Conservation (phyloP, 2,797 vertebrate species). For the Betta splendens region DNA sequence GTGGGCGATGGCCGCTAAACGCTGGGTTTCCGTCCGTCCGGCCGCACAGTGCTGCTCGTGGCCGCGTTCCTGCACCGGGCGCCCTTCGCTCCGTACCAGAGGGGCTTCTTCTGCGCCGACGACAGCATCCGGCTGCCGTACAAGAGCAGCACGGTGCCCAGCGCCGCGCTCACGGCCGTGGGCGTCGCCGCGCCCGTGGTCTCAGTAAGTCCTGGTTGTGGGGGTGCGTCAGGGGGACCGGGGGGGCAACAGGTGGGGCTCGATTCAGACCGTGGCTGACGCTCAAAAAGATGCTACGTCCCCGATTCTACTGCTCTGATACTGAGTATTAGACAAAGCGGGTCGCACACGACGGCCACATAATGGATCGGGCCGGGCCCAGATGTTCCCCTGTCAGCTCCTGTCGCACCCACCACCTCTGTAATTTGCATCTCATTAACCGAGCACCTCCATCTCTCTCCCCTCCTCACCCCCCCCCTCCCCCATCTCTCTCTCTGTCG, state of each 20-base stretch:
- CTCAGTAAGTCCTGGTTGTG: slow-evolving; percentile 87
- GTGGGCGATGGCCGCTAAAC: too few relatives aligned
- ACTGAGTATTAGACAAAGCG: slow-evolving; percentile 25
- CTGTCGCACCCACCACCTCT: slow-evolving; percentile 67
- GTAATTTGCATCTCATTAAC: slow-evolving; percentile 70
- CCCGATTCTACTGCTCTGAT: not conserved
- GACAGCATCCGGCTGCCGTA: slow-evolving; percentile 75
- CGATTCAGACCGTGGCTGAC: slow-evolving; percentile 42
- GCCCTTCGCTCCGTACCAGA: slow-evolving; percentile 73
- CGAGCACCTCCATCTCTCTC: slow-evolving; percentile 65
- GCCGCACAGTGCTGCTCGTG: slow-evolving; percentile 80
- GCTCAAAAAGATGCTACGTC: slow-evolving; percentile 15
- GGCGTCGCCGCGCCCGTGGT: slow-evolving; percentile 82
- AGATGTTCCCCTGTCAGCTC: slow-evolving; percentile 63
- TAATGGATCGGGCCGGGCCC: slow-evolving; percentile 53
- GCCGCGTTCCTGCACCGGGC: slow-evolving; percentile 76
- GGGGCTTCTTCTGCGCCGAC: slow-evolving; percentile 82
- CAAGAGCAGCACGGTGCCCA: slow-evolving; percentile 84
- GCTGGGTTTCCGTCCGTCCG: too few relatives aligned
- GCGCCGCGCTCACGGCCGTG: slow-evolving; percentile 79
- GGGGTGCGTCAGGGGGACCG: slow-evolving; percentile 57
- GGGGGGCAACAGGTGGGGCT: slow-evolving; percentile 41
- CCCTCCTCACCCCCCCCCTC: slow-evolving; percentile 38
- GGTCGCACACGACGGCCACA: slow-evolving; percentile 40
- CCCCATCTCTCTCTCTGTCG: slow-evolving; percentile 37